Evolutionary conservation across 2,113 vertebrate species (phyloP), one percentile per base, ranked within the genome.

Genomic region (Clarias gariepinus): DNA sequence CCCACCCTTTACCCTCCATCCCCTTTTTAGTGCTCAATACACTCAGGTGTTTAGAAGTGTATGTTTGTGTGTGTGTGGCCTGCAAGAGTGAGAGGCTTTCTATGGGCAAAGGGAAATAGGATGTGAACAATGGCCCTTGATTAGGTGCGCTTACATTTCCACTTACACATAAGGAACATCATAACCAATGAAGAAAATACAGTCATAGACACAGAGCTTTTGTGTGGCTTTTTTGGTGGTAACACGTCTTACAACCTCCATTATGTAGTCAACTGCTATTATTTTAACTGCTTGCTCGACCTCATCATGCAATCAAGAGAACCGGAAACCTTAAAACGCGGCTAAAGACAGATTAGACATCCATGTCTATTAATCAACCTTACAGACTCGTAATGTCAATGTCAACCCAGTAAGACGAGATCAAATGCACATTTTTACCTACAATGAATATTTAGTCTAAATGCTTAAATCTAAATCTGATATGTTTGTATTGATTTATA

Each of bases 261-360:
- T 94, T 94, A 94, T 94, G 95, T 94, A 94, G 89, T 93, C 92
- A 93, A 92, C 93, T 94, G 93, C 93, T 93, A 94, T 95, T 95
- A 96, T 95, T 96, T 96, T 96, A 96, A 97, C 96, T 96, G 94
- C 94, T 97, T 84, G 85, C 91, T 93, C 93, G 94, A 96, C 96
- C 96, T 95, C 93, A 92, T 92, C 95, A 95, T 92, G 94, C 95
- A 96, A 95, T 96, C 96, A 95, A 94, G 94, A 94, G 88, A 88
- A 91, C 89, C 78, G 87, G 94, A 93, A 93, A 90, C 93, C 95
- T 96, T 96, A 95, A 97, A 96, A 95, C 92, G 92, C 88, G 94
- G 92, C 91, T 89, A 85, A 92, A 93, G 88, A 94, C 92, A 94
- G 94, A 95, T 96, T 95, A 90, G 93, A 94, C 97, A 95, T 94